phyloP scores from a whole-genome alignment of 2,888 invertebrate species.

The Synergus gifuensis region DNA sequence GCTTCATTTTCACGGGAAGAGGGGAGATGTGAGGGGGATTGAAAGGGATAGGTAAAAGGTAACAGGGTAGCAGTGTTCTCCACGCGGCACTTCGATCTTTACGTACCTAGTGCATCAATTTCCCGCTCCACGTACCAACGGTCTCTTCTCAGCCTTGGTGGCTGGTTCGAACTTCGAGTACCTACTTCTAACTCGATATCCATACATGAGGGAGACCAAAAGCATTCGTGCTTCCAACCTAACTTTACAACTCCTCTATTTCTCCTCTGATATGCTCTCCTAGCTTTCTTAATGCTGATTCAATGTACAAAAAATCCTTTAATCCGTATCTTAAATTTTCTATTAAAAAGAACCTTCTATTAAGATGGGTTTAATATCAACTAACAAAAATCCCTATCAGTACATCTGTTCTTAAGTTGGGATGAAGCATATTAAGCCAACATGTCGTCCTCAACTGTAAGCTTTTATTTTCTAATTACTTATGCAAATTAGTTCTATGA shows the following conservation, averaged over 20 bases:
- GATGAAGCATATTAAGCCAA: neutral
- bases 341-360: neutral
- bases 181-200: conserved; percentile 61
- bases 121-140: conserved; percentile 50
- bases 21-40: conserved; percentile 29
- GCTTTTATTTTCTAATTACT: neutral
- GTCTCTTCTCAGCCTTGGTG: conserved; percentile 45
- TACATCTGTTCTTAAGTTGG: neutral
- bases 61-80: neutral
- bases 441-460: neutral
- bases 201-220: conserved; percentile 44
- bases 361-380: neutral
- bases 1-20: conserved; percentile 52
- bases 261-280: neutral
- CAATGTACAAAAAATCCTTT: no score
- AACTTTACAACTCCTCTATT: conserved; percentile 12
- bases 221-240: neutral
- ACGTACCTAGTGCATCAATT: conserved; percentile 56
- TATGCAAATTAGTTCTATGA: neutral
- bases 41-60: conserved; percentile 32
- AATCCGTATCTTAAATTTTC: no score
- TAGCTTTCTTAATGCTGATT: neutral
- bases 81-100: conserved; percentile 53
- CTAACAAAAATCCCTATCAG: neutral
- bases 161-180: conserved; percentile 58